Evolutionary conservation across 2,797 vertebrate genomes (phyloP).

Genomic region (Lacerta agilis): DNA sequence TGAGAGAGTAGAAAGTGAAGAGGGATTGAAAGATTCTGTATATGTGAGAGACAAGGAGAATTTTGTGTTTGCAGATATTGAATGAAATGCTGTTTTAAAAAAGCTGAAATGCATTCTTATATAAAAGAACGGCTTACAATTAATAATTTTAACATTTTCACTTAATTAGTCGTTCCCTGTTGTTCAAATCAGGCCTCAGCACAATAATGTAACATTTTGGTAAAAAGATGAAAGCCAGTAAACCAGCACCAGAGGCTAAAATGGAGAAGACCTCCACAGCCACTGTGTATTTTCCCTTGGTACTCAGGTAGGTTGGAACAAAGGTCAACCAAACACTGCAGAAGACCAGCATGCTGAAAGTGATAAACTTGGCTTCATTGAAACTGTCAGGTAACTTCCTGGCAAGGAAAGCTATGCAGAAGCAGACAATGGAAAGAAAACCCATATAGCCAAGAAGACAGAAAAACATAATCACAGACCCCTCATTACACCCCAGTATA

Average conservation of each 20-base stretch:
- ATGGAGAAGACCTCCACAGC: constrained; percentile 5
- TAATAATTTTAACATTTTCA: not conserved
- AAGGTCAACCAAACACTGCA: constrained; percentile 44
- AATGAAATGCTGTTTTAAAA: too few species aligned
- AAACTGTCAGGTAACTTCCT: constrained; percentile 27
- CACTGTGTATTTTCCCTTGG: not conserved
- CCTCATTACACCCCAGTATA: not conserved
- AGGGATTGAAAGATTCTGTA: too few species aligned
- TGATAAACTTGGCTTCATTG: constrained; percentile 46
- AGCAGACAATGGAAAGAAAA: not conserved
- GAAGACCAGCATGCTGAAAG: constrained; percentile 50
- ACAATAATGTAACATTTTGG: constrained; percentile 19
- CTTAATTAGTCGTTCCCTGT: not conserved
- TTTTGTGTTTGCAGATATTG: too few species aligned
- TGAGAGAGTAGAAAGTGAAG: too few species aligned
- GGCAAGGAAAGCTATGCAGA: constrained; percentile 18
- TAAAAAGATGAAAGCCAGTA: not conserved
- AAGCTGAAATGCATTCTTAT: too few species aligned
- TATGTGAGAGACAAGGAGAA: too few species aligned
- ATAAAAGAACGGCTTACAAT: too few species aligned
- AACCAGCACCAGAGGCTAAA: not conserved
- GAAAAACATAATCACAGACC: not conserved
- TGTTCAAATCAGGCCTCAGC: not conserved
- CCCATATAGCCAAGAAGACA: constrained; percentile 16
- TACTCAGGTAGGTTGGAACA: constrained; percentile 9